Evolutionary conservation across 2,888 invertebrate species (phyloP).

Genomic region (Phymatocera aterrima): DNA sequence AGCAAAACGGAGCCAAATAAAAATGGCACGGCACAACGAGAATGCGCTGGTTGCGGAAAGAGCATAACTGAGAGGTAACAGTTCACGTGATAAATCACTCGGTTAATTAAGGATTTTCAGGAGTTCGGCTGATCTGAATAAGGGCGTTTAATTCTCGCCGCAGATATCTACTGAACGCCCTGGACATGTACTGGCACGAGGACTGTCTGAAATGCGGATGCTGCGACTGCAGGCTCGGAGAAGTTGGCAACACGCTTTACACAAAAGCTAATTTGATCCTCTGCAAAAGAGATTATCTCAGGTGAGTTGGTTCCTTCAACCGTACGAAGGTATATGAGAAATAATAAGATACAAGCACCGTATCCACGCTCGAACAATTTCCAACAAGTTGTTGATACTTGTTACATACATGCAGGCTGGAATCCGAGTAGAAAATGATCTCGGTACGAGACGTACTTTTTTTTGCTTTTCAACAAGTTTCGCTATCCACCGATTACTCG

Average conservation of each 20-base stretch:
- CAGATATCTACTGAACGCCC: conserved; percentile 84
- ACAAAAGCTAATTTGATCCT: conserved; percentile 94
- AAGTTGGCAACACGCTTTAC: conserved; percentile 93
- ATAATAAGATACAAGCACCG: no score
- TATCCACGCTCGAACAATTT: background rate
- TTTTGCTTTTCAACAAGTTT: background rate
- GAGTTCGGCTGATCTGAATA: conserved; percentile 6
- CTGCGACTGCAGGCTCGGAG: conserved; percentile 94
- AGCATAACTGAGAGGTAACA: conserved; percentile 86
- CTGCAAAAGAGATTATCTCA: conserved; percentile 94
- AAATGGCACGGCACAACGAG: conserved; percentile 76
- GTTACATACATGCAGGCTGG: no score
- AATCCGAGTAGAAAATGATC: no score
- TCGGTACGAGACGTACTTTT: no score
- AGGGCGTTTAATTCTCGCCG: background rate
- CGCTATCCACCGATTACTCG: no score
- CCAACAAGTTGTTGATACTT: background rate
- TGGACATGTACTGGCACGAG: conserved; percentile 96
- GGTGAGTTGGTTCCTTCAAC: conserved; percentile 78
- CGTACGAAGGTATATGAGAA: background rate
- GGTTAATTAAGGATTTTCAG: background rate
- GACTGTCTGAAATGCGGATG: conserved; percentile 95
- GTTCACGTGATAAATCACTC: background rate
- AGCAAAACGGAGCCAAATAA: conserved; percentile 69
- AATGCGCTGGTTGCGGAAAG: conserved; percentile 92